These are phyloP conservation scores for Xenopus laevis DNA, from an alignment of 2,113 vertebrate genomes.

Conservation along the genomic window DNA sequence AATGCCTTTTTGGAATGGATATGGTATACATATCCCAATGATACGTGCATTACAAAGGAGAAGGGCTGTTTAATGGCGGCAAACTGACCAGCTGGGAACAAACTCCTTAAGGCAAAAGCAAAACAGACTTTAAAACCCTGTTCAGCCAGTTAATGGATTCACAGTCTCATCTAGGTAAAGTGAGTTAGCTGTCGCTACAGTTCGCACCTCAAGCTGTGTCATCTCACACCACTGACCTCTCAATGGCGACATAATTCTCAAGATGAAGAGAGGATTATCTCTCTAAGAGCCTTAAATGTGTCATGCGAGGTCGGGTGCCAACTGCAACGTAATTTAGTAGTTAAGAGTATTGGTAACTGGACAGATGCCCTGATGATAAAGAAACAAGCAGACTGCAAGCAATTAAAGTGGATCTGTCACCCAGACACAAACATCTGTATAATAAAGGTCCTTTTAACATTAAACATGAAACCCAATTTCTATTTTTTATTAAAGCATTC, in stretches of 20 bases:
- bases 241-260: conserved; percentile 70
- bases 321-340: conserved; percentile 57
- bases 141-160: conserved; percentile 57
- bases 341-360: conserved; percentile 64
- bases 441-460: no score
- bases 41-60: conserved; percentile 53
- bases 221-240: conserved; percentile 66
- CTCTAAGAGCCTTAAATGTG: conserved; percentile 74
- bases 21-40: no score
- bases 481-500: no score
- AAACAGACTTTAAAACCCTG: conserved; percentile 45
- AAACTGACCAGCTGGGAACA: conserved; percentile 55
- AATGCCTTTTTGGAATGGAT: no score
- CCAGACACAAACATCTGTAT: no score
- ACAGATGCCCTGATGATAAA: conserved; percentile 61
- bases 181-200: conserved; percentile 54
- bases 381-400: conserved; percentile 60
- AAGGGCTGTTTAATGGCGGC: conserved; percentile 61
- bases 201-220: conserved; percentile 66
- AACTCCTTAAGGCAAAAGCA: conserved; percentile 50
- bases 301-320: conserved; percentile 67
- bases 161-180: conserved; percentile 59
- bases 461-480: no score
- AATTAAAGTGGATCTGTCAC: no score
- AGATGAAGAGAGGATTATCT: conserved; percentile 61